Percentiles rank a stretch among this genome's conserved stretches.
Conservation (phyloP, 2,797 vertebrate genomes). For the Gymnothorax reevesii region DNA sequence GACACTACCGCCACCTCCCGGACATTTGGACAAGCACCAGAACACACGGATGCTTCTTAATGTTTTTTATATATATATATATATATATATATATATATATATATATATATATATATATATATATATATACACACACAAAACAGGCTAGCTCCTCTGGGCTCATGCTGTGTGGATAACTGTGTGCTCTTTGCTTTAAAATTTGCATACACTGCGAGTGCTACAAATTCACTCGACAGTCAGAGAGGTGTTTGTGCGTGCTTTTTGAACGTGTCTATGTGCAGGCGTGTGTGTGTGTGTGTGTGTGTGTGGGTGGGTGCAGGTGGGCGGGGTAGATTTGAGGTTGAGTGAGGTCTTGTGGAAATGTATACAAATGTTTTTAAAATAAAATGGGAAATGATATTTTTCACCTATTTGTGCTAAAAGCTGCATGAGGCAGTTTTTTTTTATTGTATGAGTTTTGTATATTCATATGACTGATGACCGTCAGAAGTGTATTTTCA, state of each 20-base stretch:
- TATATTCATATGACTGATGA: constrained; percentile 65
- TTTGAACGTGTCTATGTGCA: constrained; percentile 55
- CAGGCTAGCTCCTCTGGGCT: constrained; percentile 54
- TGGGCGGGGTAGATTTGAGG: constrained; percentile 48
- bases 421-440: constrained; percentile 69
- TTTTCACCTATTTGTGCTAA: constrained; percentile 69
- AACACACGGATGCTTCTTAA: constrained; percentile 97
- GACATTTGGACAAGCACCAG: constrained; percentile 71
- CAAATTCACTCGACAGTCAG: constrained; percentile 86
- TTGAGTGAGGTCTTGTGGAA: constrained; percentile 52
- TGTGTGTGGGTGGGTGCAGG: constrained; percentile 52
- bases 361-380: constrained; percentile 64
- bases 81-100: constrained; percentile 65
- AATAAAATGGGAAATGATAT: constrained; percentile 55
- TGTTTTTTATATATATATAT: constrained; percentile 64
- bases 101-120: constrained; percentile 65
- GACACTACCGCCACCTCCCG: constrained; percentile 34
- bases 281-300: constrained; percentile 72
- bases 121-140: constrained; percentile 53
- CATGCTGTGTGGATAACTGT: constrained; percentile 45
- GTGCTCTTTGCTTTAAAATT: constrained; percentile 42
- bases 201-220: constrained; percentile 63
- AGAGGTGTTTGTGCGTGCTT: constrained; percentile 74
- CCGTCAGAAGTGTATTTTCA: constrained; percentile 64
- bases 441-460: constrained; percentile 66